Percentiles rank a stretch among this genome's conserved stretches.
Conservation (phyloP, 2,888 invertebrate species). For the Cheilosia impressa region DNA sequence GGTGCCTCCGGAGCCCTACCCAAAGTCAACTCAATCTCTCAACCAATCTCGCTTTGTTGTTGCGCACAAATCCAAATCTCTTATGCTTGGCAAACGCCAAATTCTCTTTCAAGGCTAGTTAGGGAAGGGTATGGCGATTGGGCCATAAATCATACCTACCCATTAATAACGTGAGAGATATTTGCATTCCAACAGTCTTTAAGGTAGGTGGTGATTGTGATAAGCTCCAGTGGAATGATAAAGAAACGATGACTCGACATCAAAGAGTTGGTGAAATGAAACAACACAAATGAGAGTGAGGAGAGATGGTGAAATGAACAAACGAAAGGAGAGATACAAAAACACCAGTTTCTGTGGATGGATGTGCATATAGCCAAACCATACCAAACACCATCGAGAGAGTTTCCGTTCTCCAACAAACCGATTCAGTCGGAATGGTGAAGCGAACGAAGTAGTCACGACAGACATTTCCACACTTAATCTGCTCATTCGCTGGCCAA, state of each 20-base stretch:
- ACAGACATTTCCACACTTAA: slow-evolving; percentile 1
- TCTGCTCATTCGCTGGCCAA: background rate
- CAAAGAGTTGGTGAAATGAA: slow-evolving; percentile 2
- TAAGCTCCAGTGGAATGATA: slow-evolving; percentile 2
- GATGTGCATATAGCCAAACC: slow-evolving; percentile 35
- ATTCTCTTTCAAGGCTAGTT: background rate
- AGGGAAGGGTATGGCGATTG: background rate
- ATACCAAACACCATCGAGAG: slow-evolving; percentile 40
- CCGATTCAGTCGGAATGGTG: slow-evolving; percentile 62
- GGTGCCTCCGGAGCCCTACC: background rate
- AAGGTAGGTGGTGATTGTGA: background rate
- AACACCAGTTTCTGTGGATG: slow-evolving; percentile 12
- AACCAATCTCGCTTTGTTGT: background rate
- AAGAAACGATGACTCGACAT: slow-evolving; percentile 9
- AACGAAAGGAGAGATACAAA: slow-evolving; percentile 20
- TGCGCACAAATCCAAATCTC: background rate
- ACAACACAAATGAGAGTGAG: slow-evolving; percentile 34
- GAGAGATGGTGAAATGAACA: slow-evolving; percentile 17
- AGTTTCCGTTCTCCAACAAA: slow-evolving; percentile 23
- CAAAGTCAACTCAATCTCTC: background rate
- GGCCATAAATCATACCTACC: background rate
- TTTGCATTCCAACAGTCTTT: slow-evolving; percentile 8
- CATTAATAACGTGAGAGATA: background rate
- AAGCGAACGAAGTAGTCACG: slow-evolving; percentile 41
- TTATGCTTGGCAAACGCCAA: background rate